Evolutionary conservation across 2,797 vertebrate genomes (phyloP), one percentile per base, ranked within the genome.

Genomic region (Bradypodion pumilum): DNA sequence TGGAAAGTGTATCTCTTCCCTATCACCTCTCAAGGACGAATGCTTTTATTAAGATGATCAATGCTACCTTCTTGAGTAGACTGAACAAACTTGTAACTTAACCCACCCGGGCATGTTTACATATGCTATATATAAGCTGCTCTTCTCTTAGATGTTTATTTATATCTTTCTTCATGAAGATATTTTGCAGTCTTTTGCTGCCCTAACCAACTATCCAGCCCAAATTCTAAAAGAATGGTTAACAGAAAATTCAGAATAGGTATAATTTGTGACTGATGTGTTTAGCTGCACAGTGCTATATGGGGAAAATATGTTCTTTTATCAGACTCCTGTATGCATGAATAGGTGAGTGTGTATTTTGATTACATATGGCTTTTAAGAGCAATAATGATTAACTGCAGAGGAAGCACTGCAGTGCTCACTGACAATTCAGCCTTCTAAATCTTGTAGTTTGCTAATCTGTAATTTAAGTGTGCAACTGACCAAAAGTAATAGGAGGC

Each of bases 91-190:
- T 73, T 80, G 92, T 79, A 90, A 90, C 1, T 69, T 52, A 81
- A 91, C 88, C 89, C 56, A 42, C 74, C 63, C 29, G 2, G 0
- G 73, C 80, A 74, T 69, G 72, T 88, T 91, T 46, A 37, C 90
- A 82, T 5, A 2, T 7, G 89, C 89, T 95, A 93, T 94, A 94
- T 94, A 88, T 93, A 95, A 95, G 94, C 52, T 80, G 15, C 72
- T 35, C 85, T 91, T 83, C 90, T 56, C 15, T 9, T 35, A 84
- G 27, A 25, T 83, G 75, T 88, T 92, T 92, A 72, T 95, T 95
- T 94, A 87, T 80, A 84, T 81, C 40, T 66, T 37, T 37, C 35
- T 82, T 88, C 86, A 83, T 89, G 87, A 91, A 88, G 72, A 88
- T 35, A 84, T 74, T 76, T 52, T 52, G 42, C 76, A 46, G 65